These are phyloP conservation scores for Drosophila carrolli DNA, from an alignment of 1,140 invertebrate species.

Conservation along the genomic window DNA sequence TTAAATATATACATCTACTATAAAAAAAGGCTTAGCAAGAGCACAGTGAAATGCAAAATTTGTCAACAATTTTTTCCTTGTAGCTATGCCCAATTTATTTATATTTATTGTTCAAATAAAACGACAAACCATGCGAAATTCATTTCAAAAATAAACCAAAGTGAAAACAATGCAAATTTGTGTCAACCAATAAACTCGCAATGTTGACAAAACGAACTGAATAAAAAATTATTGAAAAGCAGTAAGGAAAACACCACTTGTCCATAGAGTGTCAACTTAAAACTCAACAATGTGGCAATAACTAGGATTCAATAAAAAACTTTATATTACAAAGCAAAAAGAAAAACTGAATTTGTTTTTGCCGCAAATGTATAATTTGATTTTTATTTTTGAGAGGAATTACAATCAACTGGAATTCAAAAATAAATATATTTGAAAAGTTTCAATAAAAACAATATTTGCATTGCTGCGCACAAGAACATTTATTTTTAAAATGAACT, in stretches of 20 bases:
- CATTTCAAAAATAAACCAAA: constrained; percentile 21
- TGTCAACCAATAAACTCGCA: constrained; percentile 35
- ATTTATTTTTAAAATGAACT: constrained; percentile 36
- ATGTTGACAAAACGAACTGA: constrained; percentile 2
- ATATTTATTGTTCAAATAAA: constrained; percentile 33
- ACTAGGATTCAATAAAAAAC: constrained; percentile 12
- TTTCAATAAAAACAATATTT: background rate
- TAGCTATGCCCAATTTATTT: constrained; percentile 15
- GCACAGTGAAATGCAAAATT: background rate
- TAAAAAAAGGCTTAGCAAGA: constrained; percentile 18
- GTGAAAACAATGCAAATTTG: constrained; percentile 22
- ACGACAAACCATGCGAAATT: constrained; percentile 25
- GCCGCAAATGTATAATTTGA: background rate
- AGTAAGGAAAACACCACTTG: constrained; percentile 9
- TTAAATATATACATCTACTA: constrained; percentile 2
- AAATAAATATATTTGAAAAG: constrained; percentile 1
- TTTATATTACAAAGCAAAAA: background rate
- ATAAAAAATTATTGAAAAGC: constrained; percentile 9
- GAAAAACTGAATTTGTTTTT: background rate
- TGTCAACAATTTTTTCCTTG: constrained; percentile 8
- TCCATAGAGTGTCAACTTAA: constrained; percentile 15
- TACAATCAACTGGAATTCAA: too few species aligned
- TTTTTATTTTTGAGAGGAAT: background rate
- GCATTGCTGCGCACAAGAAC: background rate
- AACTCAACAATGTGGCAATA: constrained; percentile 26